Evolutionary conservation across 2,113 vertebrate genomes (phyloP).

Genomic region (Centropus unirufus): DNA sequence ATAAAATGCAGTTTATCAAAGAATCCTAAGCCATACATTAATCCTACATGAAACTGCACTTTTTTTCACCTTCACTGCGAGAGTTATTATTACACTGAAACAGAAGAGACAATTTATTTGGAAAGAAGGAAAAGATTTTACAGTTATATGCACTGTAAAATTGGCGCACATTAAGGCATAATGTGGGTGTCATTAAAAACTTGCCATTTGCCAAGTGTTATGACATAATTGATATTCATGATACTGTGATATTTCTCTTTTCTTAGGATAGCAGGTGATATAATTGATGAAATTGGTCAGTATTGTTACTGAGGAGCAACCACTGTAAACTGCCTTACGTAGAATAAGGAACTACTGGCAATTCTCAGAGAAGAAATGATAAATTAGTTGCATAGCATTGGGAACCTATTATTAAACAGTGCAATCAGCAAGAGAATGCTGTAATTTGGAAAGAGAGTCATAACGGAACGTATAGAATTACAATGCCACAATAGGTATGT

Average conservation of each 20-base stretch:
- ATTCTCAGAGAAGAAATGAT: not conserved
- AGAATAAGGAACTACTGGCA: not conserved
- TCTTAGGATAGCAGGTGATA: not conserved
- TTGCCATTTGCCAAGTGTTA: constrained; percentile 27
- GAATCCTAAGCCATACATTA: not conserved
- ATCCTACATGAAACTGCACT: not conserved
- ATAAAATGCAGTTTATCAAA: not conserved
- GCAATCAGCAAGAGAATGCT: not conserved
- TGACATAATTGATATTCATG: constrained; percentile 24
- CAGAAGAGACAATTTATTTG: constrained; percentile 15
- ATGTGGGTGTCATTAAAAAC: constrained; percentile 45
- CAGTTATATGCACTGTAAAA: constrained; percentile 40
- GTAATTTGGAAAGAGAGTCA: not conserved
- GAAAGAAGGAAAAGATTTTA: constrained; percentile 26
- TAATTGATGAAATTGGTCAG: not conserved
- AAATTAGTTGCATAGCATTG: not conserved
- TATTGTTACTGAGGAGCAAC: not conserved
- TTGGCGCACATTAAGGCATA: constrained; percentile 23
- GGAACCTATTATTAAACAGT: not conserved
- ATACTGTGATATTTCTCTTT: not conserved
- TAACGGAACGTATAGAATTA: not conserved
- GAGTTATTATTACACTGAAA: not conserved
- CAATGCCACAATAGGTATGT: not conserved
- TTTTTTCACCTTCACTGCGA: not conserved
- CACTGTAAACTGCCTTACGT: not conserved